Conservation (phyloP, 2,113 vertebrate genomes). For the Osmerus eperlanus region DNA sequence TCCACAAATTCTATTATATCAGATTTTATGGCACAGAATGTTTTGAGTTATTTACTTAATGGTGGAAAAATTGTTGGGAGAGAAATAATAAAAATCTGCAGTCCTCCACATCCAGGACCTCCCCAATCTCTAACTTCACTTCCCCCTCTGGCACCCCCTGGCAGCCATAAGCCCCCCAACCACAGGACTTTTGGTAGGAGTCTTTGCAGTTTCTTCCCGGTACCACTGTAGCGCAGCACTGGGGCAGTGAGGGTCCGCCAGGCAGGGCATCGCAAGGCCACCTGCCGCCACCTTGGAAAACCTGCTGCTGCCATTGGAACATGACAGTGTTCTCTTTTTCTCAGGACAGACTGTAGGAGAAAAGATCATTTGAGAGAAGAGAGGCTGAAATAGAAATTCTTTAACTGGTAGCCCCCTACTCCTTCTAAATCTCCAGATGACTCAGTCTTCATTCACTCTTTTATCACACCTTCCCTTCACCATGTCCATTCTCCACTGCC, state of each 20-base stretch:
- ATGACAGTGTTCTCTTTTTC: not conserved
- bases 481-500: too few species aligned
- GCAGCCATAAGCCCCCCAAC: constrained; percentile 45
- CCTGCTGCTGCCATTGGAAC: constrained; percentile 7
- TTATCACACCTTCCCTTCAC: too few species aligned
- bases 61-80: constrained; percentile 56
- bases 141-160: constrained; percentile 31
- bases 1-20: constrained; percentile 52
- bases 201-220: constrained; percentile 33
- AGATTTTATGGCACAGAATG: constrained; percentile 51
- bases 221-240: constrained; percentile 35
- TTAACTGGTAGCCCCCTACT: too few species aligned
- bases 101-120: constrained; percentile 11
- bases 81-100: constrained; percentile 50
- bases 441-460: too few species aligned
- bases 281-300: constrained; percentile 15
- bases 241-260: constrained; percentile 46
- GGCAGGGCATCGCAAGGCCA: constrained; percentile 21
- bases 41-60: constrained; percentile 66
- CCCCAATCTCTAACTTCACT: not conserved
- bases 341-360: too few species aligned
- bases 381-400: not conserved
- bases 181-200: constrained; percentile 55
- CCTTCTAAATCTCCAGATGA: not conserved
- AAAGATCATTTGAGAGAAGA: not conserved